Conservation (phyloP, 2,888 invertebrate genomes). For the Zygothrica quintamaculata region DNA sequence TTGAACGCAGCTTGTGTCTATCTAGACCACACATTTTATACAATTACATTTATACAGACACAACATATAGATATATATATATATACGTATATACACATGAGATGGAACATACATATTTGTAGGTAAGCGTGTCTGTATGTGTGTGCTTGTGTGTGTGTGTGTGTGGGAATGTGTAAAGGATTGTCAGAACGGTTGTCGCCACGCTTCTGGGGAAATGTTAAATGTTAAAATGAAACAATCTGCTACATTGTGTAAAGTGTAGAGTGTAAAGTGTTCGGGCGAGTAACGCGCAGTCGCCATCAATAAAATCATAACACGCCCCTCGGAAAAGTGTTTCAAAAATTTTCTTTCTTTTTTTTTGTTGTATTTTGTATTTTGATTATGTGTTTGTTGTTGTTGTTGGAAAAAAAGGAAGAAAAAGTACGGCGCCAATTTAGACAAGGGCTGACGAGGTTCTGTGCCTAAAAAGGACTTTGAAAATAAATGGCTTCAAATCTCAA, state of each 20-base stretch:
- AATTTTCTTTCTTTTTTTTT: no score
- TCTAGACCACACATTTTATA: not conserved
- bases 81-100: not conserved
- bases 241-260: slow-evolving; percentile 77
- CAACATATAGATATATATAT: no score
- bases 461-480: slow-evolving; percentile 54
- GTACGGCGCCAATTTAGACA: slow-evolving; percentile 32
- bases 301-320: slow-evolving; percentile 68
- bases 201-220: slow-evolving; percentile 74
- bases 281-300: slow-evolving; percentile 35
- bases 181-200: slow-evolving; percentile 59
- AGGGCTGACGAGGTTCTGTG: not conserved
- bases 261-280: slow-evolving; percentile 16
- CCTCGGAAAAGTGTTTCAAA: slow-evolving; percentile 46
- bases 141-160: slow-evolving; percentile 42
- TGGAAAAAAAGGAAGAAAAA: slow-evolving; percentile 28
- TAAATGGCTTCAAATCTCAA: slow-evolving; percentile 76
- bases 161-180: slow-evolving; percentile 70
- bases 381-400: slow-evolving; percentile 46
- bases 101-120: not conserved
- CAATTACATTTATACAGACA: slow-evolving; percentile 19
- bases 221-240: slow-evolving; percentile 71
- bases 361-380: no score
- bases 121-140: slow-evolving; percentile 41
- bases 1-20: not conserved